Base-by-base conservation (phyloP, 2,113 vertebrate genomes). In the Thoracochromis brauschi region DNA sequence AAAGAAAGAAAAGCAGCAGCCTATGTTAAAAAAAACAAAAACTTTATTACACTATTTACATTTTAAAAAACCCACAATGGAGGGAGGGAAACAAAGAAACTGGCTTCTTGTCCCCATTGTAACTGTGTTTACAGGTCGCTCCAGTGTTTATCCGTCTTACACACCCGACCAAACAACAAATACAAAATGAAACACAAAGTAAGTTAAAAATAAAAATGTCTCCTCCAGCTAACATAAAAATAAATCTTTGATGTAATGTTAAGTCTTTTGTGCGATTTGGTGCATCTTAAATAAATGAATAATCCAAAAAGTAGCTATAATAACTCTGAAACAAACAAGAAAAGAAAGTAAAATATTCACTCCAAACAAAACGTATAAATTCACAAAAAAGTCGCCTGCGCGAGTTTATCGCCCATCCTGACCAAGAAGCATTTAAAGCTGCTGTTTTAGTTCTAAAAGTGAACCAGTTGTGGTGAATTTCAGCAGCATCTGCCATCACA, bases 361-460 rank as follows among this genome's bases (percentile, higher is more conserved):
- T 63, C 9, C 58, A 63, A 63, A 63, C 1, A 63, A 63, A 63
- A 63, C 4, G 6, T 35, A 35, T 63, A 0, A 63, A 63, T 35
- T 63, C 58, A 63, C 16, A 35, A n/a, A 63, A 0, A 35, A n/a
- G 31, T n/a, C 6, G 2, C 17, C 58, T 63, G 58, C 1, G 4
- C 17, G 6, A n/a, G 31, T n/a, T 5, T 4, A 63, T 63, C 6
- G 3, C 58, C 31, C 17, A 0, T 63, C 58, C 6, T 63, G 4
- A 33, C 6, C 33, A 33, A 63, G 58, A 63, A 63, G 29, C 58
- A 63, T 65, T n/a, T 12, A 63, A 63, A 63, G 58, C 4, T 33
- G 16, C 0, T 63, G 0, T 35, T 19, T 65, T 65, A 65, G 7
- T n/a, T 65, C 33, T 38, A 65, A 21, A 65, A 65, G 17, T 13